Conservation (phyloP, 2,797 vertebrate genomes). For the Siniperca undulata region DNA sequence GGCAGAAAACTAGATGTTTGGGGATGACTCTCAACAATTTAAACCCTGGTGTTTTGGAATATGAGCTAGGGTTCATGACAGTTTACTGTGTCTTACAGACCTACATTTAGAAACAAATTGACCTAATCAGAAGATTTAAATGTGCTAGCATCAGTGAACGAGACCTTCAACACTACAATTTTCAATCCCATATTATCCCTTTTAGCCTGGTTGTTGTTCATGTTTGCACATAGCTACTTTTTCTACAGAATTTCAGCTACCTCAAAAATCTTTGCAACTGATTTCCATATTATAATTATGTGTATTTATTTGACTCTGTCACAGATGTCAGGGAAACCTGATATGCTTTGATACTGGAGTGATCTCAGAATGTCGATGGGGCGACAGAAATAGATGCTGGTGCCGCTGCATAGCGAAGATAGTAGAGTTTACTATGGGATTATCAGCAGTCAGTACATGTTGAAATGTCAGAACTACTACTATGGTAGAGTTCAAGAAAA, state of each 20-base stretch:
- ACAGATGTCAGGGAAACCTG: not conserved
- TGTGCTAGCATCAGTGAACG: not conserved
- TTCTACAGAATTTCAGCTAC: not conserved
- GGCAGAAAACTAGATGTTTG: not conserved
- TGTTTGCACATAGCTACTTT: not conserved
- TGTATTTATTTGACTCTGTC: not conserved
- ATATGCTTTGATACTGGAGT: not conserved
- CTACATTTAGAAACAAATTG: not conserved
- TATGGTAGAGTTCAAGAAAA: not conserved
- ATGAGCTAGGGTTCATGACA: not conserved
- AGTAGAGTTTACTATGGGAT: not conserved
- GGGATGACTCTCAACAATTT: not conserved
- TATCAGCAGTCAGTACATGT: not conserved
- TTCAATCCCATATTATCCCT: not conserved
- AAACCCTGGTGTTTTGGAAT: not conserved
- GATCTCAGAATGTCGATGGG: not conserved
- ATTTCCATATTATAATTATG: not conserved
- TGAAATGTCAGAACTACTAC: not conserved
- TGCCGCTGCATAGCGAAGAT: conserved; percentile 7
- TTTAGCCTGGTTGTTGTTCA: not conserved
- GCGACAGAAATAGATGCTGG: conserved; percentile 16
- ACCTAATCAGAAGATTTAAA: not conserved
- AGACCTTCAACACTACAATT: not conserved
- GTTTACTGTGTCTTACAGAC: not conserved
- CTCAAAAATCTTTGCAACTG: not conserved